Evolutionary conservation across 2,797 vertebrate genomes (phyloP), one percentile per base, ranked within the genome.

Genomic region (Catamblyrhynchus diadema): DNA sequence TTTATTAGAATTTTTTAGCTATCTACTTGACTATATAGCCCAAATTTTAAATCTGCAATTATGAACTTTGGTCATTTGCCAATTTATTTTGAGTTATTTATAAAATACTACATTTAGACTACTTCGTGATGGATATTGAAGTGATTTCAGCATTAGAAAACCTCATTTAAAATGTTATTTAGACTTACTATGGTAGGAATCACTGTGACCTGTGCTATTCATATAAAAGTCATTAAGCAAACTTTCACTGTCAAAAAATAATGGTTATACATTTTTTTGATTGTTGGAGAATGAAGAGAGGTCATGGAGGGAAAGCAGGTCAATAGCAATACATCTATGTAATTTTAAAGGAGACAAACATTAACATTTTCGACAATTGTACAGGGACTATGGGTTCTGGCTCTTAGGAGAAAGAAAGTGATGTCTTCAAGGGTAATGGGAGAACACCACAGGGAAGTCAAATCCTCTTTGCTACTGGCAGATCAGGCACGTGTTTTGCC

Each of bases 111-210:
- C 56, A 90, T 74, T 67, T 89, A 90, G 45, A 69, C 59, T 67
- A 41, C 27, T 89, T 85, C 35, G 33, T 85, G 83, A 33, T 28
- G 28, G 64, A 59, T 79, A 60, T 30, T 77, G n/a, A 61, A 90
- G 44, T 60, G n/a, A 66, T 94, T 93, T 79, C 37, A 82, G 80
- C 61, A 61, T 88, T 90, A 74, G 71, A 57, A 79, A 92, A 93
- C 45, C 18, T 51, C 9, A 59, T 85, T 81, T 88, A 30, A 74
- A 88, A 72, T 82, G 24, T 45, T 93, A 39, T 56, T 91, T 88
- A 81, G 57, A 64, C 35, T 80, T 90, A 77, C 35, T 80, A 51
- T 56, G 42, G 24, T 85, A 82, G 69, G 45, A 65, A 65, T 89
- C n/a, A 39, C 67, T 42, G 42, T 77, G 74, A 73, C 57, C 79